A percentile compares a stretch with the other conserved stretches of the same genome.
phyloP scores from a whole-genome alignment of 2,888 invertebrate genomes.

The Phlogophora meticulosa region DNA sequence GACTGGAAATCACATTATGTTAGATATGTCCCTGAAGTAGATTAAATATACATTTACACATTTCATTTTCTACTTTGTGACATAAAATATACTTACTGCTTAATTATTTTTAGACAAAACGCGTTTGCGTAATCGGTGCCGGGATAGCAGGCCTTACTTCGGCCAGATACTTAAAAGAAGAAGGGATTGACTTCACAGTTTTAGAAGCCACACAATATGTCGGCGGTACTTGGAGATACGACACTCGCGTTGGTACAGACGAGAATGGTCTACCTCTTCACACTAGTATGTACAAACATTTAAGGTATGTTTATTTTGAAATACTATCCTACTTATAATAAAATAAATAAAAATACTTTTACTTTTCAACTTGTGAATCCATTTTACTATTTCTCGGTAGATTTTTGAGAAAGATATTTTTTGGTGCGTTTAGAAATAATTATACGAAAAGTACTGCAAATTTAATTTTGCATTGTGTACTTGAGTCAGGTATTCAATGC shows the following conservation, averaged over 20 bases:
- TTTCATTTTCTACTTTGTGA: neutral
- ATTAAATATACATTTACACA: no score
- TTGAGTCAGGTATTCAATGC: slow-evolving; percentile 4
- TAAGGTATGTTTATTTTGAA: slow-evolving; percentile 87
- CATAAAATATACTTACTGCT: no score
- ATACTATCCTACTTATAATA: neutral
- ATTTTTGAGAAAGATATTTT: neutral
- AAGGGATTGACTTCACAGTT: slow-evolving; percentile 81
- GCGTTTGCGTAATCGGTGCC: slow-evolving; percentile 86
- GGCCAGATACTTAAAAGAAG: slow-evolving; percentile 83
- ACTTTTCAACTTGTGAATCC: neutral
- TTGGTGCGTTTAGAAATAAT: slow-evolving; percentile 51
- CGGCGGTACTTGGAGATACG: slow-evolving; percentile 88
- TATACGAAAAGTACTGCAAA: slow-evolving; percentile 12
- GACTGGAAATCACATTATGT: no score
- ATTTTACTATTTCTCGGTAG: neutral
- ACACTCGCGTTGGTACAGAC: slow-evolving; percentile 88
- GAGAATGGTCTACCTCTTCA: slow-evolving; percentile 91
- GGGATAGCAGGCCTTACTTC: slow-evolving; percentile 84
- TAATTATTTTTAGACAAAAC: slow-evolving; percentile 68
- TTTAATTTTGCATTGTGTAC: neutral
- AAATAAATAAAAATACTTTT: no score
- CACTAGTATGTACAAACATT: slow-evolving; percentile 93
- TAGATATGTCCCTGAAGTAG: no score
- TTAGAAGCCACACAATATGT: slow-evolving; percentile 83